Conservation (phyloP, 2,113 vertebrate species). For the Okapia johnstoni region DNA sequence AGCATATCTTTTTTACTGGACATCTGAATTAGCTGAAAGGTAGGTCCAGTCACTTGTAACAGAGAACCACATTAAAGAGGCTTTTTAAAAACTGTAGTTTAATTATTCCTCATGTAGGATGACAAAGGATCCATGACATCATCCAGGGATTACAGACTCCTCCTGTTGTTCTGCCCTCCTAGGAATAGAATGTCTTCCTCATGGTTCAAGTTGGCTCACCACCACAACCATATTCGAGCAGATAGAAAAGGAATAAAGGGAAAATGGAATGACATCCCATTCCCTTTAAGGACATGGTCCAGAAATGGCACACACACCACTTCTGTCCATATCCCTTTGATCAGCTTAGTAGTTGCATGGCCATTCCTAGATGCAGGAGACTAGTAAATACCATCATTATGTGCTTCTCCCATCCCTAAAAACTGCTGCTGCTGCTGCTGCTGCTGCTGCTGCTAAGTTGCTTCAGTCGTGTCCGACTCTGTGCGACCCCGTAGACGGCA, state of each 20-base stretch:
- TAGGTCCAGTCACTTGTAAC: not conserved
- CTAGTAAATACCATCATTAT: not conserved
- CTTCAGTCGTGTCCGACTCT: too few relatives aligned
- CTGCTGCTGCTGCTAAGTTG: too few relatives aligned
- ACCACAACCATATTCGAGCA: not conserved
- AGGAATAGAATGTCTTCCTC: not conserved
- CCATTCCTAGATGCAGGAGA: not conserved
- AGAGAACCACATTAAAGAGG: not conserved
- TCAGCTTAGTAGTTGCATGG: not conserved
- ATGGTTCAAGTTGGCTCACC: not conserved
- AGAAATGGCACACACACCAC: not conserved
- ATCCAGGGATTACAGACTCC: not conserved
- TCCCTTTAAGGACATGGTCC: not conserved
- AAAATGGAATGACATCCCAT: not conserved
- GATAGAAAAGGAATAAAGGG: not conserved
- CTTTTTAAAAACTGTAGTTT: not conserved
- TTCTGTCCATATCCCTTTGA: not conserved
- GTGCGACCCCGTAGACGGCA: too few relatives aligned
- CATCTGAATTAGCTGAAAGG: not conserved
- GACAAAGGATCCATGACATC: not conserved
- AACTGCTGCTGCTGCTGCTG: not conserved
- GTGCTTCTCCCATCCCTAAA: not conserved
- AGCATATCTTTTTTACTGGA: not conserved
- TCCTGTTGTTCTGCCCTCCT: not conserved
- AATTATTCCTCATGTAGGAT: not conserved